Evolutionary conservation across 2,797 vertebrate species (phyloP).

Genomic region (Rhadinocentrus ornatus): DNA sequence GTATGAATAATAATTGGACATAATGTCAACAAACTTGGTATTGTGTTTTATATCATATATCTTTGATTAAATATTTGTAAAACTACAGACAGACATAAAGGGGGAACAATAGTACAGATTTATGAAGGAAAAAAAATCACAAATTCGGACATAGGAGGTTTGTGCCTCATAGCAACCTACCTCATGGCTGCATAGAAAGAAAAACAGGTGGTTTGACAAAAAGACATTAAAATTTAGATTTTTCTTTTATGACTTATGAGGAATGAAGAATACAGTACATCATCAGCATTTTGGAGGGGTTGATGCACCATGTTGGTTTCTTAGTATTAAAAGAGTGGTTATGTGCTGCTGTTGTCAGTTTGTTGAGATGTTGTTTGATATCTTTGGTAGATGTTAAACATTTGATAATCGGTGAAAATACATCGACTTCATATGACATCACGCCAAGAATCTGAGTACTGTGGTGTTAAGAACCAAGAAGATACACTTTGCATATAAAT

Average conservation of each 20-base stretch:
- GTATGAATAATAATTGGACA: too few species aligned
- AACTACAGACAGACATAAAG: too few species aligned
- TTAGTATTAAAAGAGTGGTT: neutral
- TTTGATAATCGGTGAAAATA: slow-evolving; percentile 38
- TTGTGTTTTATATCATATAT: too few species aligned
- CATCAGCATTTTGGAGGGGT: slow-evolving; percentile 1
- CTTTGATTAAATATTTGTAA: too few species aligned
- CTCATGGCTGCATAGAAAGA: neutral
- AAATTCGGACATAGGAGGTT: too few species aligned
- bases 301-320: slow-evolving; percentile 6
- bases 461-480: slow-evolving; percentile 30
- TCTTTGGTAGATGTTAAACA: slow-evolving; percentile 67
- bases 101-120: too few species aligned
- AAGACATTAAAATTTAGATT: neutral
- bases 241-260: neutral
- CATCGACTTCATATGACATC: slow-evolving; percentile 45
- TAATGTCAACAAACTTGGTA: too few species aligned
- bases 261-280: neutral
- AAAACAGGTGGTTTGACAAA: slow-evolving; percentile 10
- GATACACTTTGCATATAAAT: slow-evolving; percentile 45
- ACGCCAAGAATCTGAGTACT: slow-evolving; percentile 44
- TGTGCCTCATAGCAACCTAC: neutral
- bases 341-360: slow-evolving; percentile 23
- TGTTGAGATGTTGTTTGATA: slow-evolving; percentile 8
- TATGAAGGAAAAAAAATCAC: too few species aligned